Conservation (phyloP, 2,797 vertebrate species). For the Mergus octosetaceus region DNA sequence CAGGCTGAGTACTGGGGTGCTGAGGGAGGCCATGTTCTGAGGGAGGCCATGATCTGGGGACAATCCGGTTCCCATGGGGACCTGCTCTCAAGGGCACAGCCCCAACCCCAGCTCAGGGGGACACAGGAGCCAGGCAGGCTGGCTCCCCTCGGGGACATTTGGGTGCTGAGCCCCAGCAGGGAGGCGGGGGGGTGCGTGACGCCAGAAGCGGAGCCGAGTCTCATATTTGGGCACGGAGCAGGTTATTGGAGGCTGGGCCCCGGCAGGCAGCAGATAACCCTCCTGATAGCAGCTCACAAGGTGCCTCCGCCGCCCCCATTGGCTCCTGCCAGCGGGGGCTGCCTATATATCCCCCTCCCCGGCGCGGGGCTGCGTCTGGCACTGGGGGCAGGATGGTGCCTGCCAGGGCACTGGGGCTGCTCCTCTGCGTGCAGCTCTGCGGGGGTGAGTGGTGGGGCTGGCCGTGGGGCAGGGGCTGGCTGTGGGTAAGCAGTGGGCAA, state of each 20-base stretch:
- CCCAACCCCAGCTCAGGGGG: too few species aligned
- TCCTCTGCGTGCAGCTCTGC: neutral
- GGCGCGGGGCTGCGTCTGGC: rapidly evolving
- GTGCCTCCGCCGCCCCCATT: neutral
- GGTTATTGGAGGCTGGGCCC: slow-evolving; percentile 34
- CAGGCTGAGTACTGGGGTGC: too few species aligned
- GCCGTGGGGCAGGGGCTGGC: neutral
- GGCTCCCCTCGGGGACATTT: neutral
- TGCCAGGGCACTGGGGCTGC: neutral
- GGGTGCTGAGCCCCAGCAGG: neutral
- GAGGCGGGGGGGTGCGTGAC: neutral
- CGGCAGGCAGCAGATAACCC: neutral
- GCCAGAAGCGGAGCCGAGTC: neutral
- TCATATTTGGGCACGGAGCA: slow-evolving; percentile 54
- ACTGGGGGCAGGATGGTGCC: neutral
- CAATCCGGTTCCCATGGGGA: rapidly evolving
- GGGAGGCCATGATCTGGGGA: neutral
- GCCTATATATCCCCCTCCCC: neutral
- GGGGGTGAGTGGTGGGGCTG: neutral
- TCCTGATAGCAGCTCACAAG: neutral
- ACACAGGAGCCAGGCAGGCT: neutral
- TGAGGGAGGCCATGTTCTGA: too few species aligned
- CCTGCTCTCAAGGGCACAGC: too few species aligned
- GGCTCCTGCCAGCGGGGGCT: neutral
- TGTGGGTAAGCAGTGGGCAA: too few species aligned